phyloP scores from a whole-genome alignment of 2,797 vertebrate species.

The Gallinago nigripennis region DNA sequence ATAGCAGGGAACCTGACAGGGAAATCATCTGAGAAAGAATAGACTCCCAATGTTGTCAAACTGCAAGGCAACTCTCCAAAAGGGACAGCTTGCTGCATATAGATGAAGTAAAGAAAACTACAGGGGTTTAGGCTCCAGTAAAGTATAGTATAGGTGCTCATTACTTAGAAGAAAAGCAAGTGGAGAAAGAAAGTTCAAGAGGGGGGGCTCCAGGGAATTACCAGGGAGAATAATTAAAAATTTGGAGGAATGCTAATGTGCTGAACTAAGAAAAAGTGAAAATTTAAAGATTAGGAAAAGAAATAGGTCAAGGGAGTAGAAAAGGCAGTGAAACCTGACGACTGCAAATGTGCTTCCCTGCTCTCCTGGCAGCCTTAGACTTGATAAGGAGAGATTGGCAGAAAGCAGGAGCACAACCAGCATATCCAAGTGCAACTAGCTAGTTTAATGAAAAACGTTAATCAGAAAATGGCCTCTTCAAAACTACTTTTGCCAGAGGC shows the following conservation, averaged over 20 bases:
- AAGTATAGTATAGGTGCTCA: background rate
- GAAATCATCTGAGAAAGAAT: conserved; percentile 19
- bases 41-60: background rate
- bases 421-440: background rate
- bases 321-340: background rate
- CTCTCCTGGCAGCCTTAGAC: background rate
- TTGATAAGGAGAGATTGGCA: conserved; percentile 11
- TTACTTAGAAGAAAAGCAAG: background rate
- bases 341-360: background rate
- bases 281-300: background rate
- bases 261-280: conserved; percentile 3
- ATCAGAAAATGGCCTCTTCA: background rate
- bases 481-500: background rate
- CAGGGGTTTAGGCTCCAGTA: background rate
- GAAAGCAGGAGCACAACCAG: background rate
- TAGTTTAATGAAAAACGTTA: background rate
- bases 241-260: background rate
- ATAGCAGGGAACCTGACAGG: conserved; percentile 5
- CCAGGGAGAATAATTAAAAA: conserved; percentile 23
- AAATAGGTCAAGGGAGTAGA: background rate
- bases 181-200: background rate
- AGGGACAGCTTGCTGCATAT: background rate
- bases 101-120: background rate
- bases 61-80: background rate
- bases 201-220: background rate